Percentiles rank a stretch among this genome's conserved stretches.
Evolutionary conservation across 2,888 invertebrate species (phyloP).

Genomic region (Ametastegia equiseti): DNA sequence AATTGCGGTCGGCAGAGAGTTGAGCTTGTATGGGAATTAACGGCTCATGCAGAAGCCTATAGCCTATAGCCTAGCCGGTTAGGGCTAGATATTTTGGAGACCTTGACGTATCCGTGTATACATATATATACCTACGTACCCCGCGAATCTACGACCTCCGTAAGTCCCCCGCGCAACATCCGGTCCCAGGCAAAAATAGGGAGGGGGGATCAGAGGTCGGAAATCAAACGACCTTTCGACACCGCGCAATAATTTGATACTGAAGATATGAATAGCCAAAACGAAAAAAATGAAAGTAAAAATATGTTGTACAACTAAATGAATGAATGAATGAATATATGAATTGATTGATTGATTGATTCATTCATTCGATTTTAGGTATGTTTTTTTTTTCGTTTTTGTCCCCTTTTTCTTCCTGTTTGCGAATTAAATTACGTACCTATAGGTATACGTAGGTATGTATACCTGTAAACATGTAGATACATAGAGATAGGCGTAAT

Average conservation of each 20-base stretch:
- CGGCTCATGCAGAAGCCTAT: too few relatives aligned
- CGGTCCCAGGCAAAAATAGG: not conserved
- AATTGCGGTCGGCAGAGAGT: not conserved
- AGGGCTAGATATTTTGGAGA: constrained; percentile 53
- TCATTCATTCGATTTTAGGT: too few relatives aligned
- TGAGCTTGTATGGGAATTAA: too few relatives aligned
- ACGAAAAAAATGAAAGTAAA: not conserved
- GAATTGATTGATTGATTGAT: too few relatives aligned
- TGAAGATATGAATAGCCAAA: not conserved
- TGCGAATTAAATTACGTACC: not conserved
- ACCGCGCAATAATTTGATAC: not conserved
- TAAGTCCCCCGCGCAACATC: not conserved
- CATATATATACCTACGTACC: not conserved
- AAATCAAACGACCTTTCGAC: not conserved
- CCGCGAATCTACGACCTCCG: not conserved
- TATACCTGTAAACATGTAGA: too few relatives aligned
- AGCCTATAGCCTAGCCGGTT: constrained; percentile 28
- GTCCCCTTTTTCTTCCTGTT: not conserved
- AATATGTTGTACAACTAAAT: too few relatives aligned
- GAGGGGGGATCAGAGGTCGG: not conserved
- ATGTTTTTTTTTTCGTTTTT: not conserved
- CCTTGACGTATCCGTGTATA: constrained; percentile 61
- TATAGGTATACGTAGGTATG: too few relatives aligned
- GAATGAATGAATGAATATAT: too few relatives aligned
- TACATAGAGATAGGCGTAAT: too few relatives aligned